These are phyloP conservation scores for Ciona savignyi DNA, from an alignment of 23 tunicate species.

Conservation along the genomic window DNA sequence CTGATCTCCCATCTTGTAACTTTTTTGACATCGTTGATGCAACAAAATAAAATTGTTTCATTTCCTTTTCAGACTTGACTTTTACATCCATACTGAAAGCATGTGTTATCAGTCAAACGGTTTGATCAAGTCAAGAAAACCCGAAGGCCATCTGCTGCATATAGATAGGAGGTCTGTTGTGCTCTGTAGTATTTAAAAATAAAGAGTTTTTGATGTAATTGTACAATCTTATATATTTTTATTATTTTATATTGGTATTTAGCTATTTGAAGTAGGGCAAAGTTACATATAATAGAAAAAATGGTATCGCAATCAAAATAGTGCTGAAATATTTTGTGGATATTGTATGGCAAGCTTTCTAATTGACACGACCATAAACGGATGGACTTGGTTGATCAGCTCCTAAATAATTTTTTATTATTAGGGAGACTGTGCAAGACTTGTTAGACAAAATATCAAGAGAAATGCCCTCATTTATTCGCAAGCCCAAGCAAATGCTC, in stretches of 20 bases:
- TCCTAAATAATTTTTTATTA: no score
- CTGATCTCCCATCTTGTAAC: no score
- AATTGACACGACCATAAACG: no score
- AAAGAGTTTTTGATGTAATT: neutral
- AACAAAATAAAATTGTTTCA: no score
- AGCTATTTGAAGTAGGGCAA: no score
- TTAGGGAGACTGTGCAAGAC: neutral
- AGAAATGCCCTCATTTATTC: neutral
- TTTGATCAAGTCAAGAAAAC: constrained; percentile 10
- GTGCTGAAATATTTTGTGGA: no score
- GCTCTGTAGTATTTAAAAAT: neutral
- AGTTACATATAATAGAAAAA: no score
- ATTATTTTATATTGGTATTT: no score
- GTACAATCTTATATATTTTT: no score
- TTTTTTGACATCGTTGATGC: no score
- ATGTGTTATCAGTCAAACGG: constrained; percentile 18
- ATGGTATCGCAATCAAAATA: no score
- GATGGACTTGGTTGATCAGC: neutral
- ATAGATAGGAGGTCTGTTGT: constrained; percentile 2
- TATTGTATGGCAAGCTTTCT: no score
- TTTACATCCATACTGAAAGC: constrained; percentile 5
- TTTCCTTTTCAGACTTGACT: constrained; percentile 10
- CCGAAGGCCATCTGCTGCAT: constrained; percentile 3
- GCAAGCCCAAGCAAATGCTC: neutral
- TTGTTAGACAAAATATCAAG: neutral